phyloP scores from a whole-genome alignment of 2,113 vertebrate genomes.

The Hirundichthys speculiger region DNA sequence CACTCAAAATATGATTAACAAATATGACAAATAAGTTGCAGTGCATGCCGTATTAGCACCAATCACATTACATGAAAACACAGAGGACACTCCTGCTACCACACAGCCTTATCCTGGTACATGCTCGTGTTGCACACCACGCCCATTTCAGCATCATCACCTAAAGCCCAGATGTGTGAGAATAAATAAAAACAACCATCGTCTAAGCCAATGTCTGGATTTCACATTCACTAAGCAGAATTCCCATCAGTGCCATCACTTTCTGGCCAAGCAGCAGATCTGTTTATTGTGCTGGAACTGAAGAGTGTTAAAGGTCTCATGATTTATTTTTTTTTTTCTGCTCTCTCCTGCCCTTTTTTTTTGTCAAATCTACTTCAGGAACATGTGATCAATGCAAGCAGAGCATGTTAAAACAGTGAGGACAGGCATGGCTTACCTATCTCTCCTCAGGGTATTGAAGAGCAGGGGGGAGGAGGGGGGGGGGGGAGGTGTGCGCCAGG shows the following conservation, averaged over 20 bases:
- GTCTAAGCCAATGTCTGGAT: constrained; percentile 11
- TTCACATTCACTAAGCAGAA: neutral
- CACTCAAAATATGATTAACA: constrained; percentile 12
- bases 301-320: constrained; percentile 79
- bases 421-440: constrained; percentile 70
- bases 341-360: constrained; percentile 61
- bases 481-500: constrained; percentile 18
- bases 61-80: no score
- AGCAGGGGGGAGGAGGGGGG: constrained; percentile 23
- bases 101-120: constrained; percentile 31
- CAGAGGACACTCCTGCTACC: constrained; percentile 19
- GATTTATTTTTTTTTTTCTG: constrained; percentile 56
- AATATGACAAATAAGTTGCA: constrained; percentile 3
- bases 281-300: constrained; percentile 50
- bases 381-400: constrained; percentile 62
- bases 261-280: constrained; percentile 4
- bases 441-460: constrained; percentile 41
- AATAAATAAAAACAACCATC: constrained; percentile 22
- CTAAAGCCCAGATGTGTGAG: constrained; percentile 18
- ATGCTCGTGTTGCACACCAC: constrained; percentile 33
- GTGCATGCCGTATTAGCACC: neutral
- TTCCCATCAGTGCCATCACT: constrained; percentile 14
- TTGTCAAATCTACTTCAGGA: constrained; percentile 50
- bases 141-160: constrained; percentile 44
- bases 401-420: constrained; percentile 6